phyloP scores from a whole-genome alignment of 1,140 invertebrate species.

The Diprion similis region DNA sequence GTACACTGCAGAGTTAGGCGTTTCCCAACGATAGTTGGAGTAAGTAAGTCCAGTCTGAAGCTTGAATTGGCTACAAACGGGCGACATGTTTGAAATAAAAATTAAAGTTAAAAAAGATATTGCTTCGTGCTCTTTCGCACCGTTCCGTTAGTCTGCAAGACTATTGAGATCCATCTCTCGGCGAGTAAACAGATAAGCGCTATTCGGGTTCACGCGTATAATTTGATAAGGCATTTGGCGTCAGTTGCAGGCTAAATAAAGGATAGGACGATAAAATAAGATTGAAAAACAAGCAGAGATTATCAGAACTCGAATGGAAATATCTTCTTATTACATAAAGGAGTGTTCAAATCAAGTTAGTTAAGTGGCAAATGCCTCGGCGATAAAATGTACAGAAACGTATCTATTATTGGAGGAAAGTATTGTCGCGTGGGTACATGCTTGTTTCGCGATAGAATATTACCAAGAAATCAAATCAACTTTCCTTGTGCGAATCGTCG shows the following conservation, averaged over 20 bases:
- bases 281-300: background rate
- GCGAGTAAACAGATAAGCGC: conserved; percentile 14
- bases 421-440: background rate
- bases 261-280: background rate
- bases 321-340: conserved; percentile 1
- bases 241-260: background rate
- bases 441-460: background rate
- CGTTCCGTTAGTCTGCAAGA: no score
- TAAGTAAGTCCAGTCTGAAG: no score
- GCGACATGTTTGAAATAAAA: no score
- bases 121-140: no score
- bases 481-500: background rate
- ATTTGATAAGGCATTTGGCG: background rate
- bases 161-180: no score
- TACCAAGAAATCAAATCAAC: background rate
- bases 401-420: background rate
- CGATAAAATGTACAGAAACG: conserved; percentile 3
- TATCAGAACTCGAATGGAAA: background rate
- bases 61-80: no score
- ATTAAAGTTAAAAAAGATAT: no score
- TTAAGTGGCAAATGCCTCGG: background rate
- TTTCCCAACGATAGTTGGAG: no score
- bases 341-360: background rate
- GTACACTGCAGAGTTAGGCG: no score
- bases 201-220: background rate